Percentiles rank a stretch among this genome's conserved stretches.
Conservation (phyloP, 2,797 vertebrate genomes). For the Tachyglossus aculeatus region DNA sequence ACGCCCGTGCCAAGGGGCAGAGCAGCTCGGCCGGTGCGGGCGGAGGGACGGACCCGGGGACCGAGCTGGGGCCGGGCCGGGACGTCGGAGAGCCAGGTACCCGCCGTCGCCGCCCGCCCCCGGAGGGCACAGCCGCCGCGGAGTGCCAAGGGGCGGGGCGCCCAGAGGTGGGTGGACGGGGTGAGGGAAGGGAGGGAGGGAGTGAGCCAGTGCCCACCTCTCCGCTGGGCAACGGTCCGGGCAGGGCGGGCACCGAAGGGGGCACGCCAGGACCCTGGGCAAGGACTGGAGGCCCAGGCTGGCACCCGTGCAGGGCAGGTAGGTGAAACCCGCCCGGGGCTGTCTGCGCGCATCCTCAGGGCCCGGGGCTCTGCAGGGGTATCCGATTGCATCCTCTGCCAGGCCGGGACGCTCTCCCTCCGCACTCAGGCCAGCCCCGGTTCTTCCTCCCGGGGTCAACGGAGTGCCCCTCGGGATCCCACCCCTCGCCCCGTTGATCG, state of each 20-base stretch:
- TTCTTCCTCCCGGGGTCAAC: too few relatives aligned
- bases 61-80: too few relatives aligned
- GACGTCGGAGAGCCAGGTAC: not conserved
- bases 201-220: constrained; percentile 9
- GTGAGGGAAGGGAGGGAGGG: not conserved
- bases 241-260: constrained; percentile 1
- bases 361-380: too few relatives aligned
- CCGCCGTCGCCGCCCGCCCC: not conserved
- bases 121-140: constrained; percentile 6
- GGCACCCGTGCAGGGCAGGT: not conserved
- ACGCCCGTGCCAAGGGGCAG: constrained; percentile 29
- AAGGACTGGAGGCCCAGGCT: not conserved
- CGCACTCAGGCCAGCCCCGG: not conserved
- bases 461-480: too few relatives aligned
- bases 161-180: not conserved
- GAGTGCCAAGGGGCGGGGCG: not conserved
- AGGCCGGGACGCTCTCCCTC: not conserved
- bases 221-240: not conserved
- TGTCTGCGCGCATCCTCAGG: too few relatives aligned
- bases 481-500: too few relatives aligned
- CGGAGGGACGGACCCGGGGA: not conserved
- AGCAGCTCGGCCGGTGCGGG: constrained; percentile 8
- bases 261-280: too few relatives aligned
- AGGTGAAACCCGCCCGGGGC: not conserved
- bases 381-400: too few relatives aligned